Percentiles rank a stretch among this genome's conserved stretches.
phyloP scores from a whole-genome alignment of 2,113 vertebrate genomes.

The Ursus arctos region DNA sequence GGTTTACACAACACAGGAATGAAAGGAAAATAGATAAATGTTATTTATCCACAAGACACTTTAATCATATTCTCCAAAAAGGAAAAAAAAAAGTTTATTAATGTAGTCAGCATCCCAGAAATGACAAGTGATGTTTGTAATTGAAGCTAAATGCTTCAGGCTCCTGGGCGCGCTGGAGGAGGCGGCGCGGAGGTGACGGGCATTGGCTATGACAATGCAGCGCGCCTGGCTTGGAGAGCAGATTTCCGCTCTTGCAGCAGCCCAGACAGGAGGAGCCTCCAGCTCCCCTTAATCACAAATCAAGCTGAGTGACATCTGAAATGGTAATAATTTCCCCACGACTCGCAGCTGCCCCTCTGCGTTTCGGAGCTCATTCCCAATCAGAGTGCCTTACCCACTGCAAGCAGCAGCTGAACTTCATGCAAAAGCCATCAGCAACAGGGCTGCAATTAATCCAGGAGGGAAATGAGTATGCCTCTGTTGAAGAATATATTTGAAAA shows the following conservation, averaged over 20 bases:
- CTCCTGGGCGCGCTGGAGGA: background rate
- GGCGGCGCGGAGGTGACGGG: background rate
- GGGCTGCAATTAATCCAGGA: slow-evolving; percentile 82
- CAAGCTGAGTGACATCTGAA: slow-evolving; percentile 86
- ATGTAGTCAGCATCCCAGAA: slow-evolving; percentile 81
- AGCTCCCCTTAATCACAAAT: slow-evolving; percentile 82
- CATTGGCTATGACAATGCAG: slow-evolving; percentile 75
- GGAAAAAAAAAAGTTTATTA: slow-evolving; percentile 76
- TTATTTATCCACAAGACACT: slow-evolving; percentile 81
- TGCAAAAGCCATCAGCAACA: slow-evolving; percentile 75
- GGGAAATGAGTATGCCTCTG: slow-evolving; percentile 80
- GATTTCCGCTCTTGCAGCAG: slow-evolving; percentile 75
- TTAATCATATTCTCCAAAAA: slow-evolving; percentile 77
- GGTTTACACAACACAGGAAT: background rate
- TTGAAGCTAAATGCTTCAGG: slow-evolving; percentile 75
- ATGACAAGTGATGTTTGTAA: slow-evolving; percentile 79
- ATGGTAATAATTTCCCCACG: slow-evolving; percentile 86
- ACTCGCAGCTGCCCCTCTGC: slow-evolving; percentile 86
- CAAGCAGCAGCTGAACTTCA: slow-evolving; percentile 79
- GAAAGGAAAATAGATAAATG: slow-evolving; percentile 81
- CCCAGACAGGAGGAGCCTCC: slow-evolving; percentile 80
- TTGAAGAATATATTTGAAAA: slow-evolving; percentile 76
- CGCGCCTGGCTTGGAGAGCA: slow-evolving; percentile 43
- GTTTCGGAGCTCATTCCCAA: slow-evolving; percentile 74
- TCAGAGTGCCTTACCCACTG: slow-evolving; percentile 78